Conservation (phyloP, 2,113 vertebrate genomes). For the Ciconia maguari region DNA sequence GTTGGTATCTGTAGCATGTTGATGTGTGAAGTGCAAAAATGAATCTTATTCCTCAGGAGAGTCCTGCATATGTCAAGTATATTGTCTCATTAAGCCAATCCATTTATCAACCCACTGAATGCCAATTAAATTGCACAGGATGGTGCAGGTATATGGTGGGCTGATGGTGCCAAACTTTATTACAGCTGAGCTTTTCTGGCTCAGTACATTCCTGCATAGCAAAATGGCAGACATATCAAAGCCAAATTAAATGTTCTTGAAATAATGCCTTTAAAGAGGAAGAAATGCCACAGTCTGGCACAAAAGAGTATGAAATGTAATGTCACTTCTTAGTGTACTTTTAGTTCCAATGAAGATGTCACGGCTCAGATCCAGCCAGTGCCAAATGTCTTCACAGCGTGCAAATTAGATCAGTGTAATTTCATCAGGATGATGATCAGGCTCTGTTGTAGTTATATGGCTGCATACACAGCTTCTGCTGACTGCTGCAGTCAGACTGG, state of each 20-base stretch:
- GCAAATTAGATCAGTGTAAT: conserved; percentile 89
- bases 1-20: conserved; percentile 87
- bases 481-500: conserved; percentile 55
- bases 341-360: conserved; percentile 85
- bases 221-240: conserved; percentile 77
- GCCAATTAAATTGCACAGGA: conserved; percentile 93
- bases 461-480: conserved; percentile 72
- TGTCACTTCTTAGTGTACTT: conserved; percentile 74
- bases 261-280: conserved; percentile 80
- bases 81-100: conserved; percentile 93
- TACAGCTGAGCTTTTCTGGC: conserved; percentile 88
- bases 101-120: conserved; percentile 92
- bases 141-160: conserved; percentile 89
- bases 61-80: conserved; percentile 92
- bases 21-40: conserved; percentile 86
- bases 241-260: conserved; percentile 80
- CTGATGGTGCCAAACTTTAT: conserved; percentile 82
- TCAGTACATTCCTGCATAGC: conserved; percentile 65
- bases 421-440: conserved; percentile 83
- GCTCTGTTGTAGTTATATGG: conserved; percentile 72
- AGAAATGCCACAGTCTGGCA: conserved; percentile 71
- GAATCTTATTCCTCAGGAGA: conserved; percentile 88
- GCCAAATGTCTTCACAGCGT: conserved; percentile 84
- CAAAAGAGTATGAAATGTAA: conserved; percentile 68
- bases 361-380: conserved; percentile 75